A percentile compares a stretch with the other conserved stretches of the same genome.
These are phyloP conservation scores for Leucophenga varia DNA, from an alignment of 1,140 invertebrate genomes.

Conservation along the genomic window DNA sequence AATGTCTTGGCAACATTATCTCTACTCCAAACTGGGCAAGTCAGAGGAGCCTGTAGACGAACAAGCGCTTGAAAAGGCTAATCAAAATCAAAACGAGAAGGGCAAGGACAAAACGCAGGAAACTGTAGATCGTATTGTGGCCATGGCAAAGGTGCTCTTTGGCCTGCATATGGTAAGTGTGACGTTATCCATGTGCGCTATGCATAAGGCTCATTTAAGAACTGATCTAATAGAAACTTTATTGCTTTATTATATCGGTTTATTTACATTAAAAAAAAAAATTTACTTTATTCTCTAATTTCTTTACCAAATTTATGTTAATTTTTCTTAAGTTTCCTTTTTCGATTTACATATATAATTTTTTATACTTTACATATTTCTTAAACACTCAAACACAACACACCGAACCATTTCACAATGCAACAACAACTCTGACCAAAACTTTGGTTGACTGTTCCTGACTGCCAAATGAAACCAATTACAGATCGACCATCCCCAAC, in stretches of 20 bases:
- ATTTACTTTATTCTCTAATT: conserved; percentile 4
- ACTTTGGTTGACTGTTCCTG: no score
- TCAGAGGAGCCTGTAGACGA: conserved; percentile 62
- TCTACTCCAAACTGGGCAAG: conserved; percentile 95
- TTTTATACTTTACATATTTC: conserved; percentile 46
- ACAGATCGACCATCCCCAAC: conserved; percentile 99
- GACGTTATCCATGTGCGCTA: no score
- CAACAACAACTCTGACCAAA: no score
- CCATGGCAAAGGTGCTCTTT: conserved; percentile 98
- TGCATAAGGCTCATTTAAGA: neutral
- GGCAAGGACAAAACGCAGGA: conserved; percentile 74
- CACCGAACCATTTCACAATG: no score
- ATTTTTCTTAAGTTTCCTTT: conserved; percentile 33
- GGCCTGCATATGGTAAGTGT: conserved; percentile 94
- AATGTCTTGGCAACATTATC: conserved; percentile 98
- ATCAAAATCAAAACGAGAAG: conserved; percentile 58
- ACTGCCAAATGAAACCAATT: conserved; percentile 44
- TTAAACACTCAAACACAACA: no score
- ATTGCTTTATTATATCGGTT: conserved; percentile 8
- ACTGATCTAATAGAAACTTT: no score
- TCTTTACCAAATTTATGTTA: conserved; percentile 17
- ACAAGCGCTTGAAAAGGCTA: conserved; percentile 62
- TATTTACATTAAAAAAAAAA: neutral
- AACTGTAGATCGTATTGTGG: conserved; percentile 93
- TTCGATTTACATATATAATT: conserved; percentile 26